phyloP scores from a whole-genome alignment of 2,797 vertebrate genomes.

The Picus viridis region DNA sequence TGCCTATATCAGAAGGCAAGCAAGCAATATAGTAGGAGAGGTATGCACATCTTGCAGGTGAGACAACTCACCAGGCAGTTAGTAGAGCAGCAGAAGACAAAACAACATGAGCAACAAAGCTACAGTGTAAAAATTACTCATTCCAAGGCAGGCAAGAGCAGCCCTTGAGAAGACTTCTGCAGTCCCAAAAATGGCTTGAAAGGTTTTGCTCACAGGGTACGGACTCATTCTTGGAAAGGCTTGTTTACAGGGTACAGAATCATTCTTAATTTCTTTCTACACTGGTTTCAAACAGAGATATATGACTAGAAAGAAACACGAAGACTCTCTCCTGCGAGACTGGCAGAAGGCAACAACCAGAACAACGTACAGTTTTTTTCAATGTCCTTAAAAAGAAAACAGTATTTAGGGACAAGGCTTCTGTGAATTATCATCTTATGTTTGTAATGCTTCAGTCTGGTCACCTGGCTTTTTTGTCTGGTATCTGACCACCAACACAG shows the following conservation, averaged over 20 bases:
- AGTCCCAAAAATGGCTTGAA: not conserved
- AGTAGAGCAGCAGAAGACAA: not conserved
- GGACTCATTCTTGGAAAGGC: not conserved
- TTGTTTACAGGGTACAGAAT: not conserved
- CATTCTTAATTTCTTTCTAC: not conserved
- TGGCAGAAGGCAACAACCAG: not conserved
- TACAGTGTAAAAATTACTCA: not conserved
- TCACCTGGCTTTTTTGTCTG: not conserved
- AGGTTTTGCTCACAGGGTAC: not conserved
- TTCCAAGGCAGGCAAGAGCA: not conserved
- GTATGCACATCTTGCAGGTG: not conserved
- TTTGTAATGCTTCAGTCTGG: not conserved
- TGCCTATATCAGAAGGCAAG: not conserved
- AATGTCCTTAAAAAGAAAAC: not conserved
- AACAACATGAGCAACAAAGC: not conserved
- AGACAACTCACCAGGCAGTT: not conserved
- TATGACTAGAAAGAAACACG: not conserved
- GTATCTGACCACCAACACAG: not conserved
- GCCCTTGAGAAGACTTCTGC: not conserved
- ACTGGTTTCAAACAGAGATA: not conserved
- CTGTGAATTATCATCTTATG: not conserved
- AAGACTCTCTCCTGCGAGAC: not conserved
- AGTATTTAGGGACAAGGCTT: not conserved
- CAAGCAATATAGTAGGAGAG: not conserved
- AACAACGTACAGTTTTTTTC: accelerated